These are phyloP conservation scores for Proctacanthus coquilletti DNA, from an alignment of 1,140 invertebrate genomes.

Conservation along the genomic window DNA sequence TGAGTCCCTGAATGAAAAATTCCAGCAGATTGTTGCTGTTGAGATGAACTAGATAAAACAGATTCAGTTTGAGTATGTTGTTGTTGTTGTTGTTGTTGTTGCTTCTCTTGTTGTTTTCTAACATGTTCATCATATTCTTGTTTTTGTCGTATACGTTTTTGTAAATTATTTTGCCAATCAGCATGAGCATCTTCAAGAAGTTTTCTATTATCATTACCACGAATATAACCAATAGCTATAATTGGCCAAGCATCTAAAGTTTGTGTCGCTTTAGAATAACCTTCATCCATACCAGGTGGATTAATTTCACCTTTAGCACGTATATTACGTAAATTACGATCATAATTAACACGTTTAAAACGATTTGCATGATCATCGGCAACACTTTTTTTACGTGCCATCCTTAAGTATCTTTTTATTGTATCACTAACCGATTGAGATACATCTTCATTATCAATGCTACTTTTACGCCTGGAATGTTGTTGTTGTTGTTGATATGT, in stretches of 20 bases:
- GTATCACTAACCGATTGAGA: slow-evolving; percentile 73
- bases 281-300: slow-evolving; percentile 54
- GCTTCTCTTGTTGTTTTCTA: slow-evolving; percentile 5
- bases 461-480: slow-evolving; percentile 41
- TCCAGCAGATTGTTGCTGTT: slow-evolving; percentile 10
- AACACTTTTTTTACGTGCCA: slow-evolving; percentile 71
- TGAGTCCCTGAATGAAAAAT: slow-evolving; percentile 35
- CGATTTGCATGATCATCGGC: slow-evolving; percentile 63
- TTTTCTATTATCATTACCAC: slow-evolving; percentile 12
- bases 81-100: background rate
- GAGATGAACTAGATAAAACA: no score
- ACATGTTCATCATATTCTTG: slow-evolving; percentile 11
- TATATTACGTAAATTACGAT: slow-evolving; percentile 66
- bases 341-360: slow-evolving; percentile 78
- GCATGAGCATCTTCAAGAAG: slow-evolving; percentile 13
- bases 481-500: background rate
- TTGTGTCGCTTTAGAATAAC: slow-evolving; percentile 52
- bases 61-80: no score
- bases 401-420: slow-evolving; percentile 64
- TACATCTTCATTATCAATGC: slow-evolving; percentile 66
- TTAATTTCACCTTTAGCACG: slow-evolving; percentile 61
- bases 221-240: slow-evolving; percentile 20
- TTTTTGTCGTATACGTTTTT: slow-evolving; percentile 14
- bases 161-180: slow-evolving; percentile 15
- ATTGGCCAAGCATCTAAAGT: slow-evolving; percentile 57